Conservation (phyloP, 2,113 vertebrate genomes). For the Dromas ardeola region DNA sequence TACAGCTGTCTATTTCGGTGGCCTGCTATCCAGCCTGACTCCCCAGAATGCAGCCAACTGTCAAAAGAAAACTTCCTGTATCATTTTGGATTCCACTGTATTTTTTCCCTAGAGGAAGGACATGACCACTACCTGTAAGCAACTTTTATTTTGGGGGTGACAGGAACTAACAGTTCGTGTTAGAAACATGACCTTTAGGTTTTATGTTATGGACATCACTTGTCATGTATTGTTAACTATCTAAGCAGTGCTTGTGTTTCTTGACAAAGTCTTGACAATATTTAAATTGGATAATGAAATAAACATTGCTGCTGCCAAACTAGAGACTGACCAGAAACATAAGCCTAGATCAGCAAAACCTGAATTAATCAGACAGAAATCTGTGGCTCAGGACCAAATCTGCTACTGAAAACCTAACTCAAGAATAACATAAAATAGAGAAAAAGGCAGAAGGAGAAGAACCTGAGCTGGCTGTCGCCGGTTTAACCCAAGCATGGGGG, state of each 20-base stretch:
- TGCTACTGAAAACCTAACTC: background rate
- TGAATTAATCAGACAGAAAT: background rate
- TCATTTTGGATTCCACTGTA: background rate
- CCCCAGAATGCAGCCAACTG: background rate
- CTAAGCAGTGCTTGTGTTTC: background rate
- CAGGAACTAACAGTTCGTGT: background rate
- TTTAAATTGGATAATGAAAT: background rate
- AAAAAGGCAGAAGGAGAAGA: background rate
- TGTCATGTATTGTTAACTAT: background rate
- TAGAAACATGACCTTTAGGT: background rate
- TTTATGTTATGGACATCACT: background rate
- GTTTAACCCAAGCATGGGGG: background rate
- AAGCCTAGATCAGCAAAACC: background rate
- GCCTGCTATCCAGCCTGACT: background rate
- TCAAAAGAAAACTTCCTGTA: background rate
- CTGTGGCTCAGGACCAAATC: background rate
- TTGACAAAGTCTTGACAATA: background rate
- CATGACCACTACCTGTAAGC: background rate
- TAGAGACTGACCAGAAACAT: background rate
- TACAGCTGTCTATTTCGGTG: background rate
- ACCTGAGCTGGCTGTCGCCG: background rate
- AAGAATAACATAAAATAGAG: background rate
- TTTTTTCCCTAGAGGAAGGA: background rate
- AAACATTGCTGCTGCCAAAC: background rate
- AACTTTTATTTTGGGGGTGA: background rate